Evolutionary conservation across 2,888 invertebrate genomes (phyloP), one percentile per base, ranked within the genome.

Genomic region (Panopea generosa): DNA sequence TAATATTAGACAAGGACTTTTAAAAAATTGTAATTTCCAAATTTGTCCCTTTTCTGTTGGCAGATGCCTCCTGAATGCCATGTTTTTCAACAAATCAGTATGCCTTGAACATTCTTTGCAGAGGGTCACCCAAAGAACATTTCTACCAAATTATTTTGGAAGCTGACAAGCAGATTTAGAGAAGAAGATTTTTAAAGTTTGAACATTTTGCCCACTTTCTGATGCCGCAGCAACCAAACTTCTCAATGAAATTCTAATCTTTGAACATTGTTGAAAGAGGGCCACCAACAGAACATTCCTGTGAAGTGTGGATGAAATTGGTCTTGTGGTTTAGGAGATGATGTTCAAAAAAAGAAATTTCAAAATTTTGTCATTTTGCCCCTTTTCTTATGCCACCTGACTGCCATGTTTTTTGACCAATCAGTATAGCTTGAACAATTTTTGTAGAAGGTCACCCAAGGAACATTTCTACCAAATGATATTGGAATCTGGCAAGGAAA

Each of bases 121-220:
- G 26, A 40, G 18, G 27, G 49, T 49, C 40, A 26, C 24, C 40
- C 40, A 38, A 33, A 40, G 40, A 40, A 50, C 53, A 24, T 52
- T 40, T 38, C 24, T 26, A 52, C 29, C 11, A 49, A 62, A 33
- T 38, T 47, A 24, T n/a, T 29, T 27, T n/a, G 24, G 16, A 45
- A 26, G 24, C 22, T 43, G 56, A 27, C 38, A 26, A 26, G 18
- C 26, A 33, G 33, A 29, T 38, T 56, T 29, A 38, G 56, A 56
- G 56, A 56, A n/a, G n/a, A n/a, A 29, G 33, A 29, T 38, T 16
- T 56, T 56, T 33, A 56, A 56, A 40, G 40, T 40, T 40, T 40
- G 40, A 16, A 40, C 40, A 40, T 40, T 40, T 40, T 40, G 40
- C 40, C 40, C 40, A 7, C 40, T 40, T 40, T 40, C 40, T 40